phyloP scores from a whole-genome alignment of 2,888 invertebrate species.

The Drosophila borealis region DNA sequence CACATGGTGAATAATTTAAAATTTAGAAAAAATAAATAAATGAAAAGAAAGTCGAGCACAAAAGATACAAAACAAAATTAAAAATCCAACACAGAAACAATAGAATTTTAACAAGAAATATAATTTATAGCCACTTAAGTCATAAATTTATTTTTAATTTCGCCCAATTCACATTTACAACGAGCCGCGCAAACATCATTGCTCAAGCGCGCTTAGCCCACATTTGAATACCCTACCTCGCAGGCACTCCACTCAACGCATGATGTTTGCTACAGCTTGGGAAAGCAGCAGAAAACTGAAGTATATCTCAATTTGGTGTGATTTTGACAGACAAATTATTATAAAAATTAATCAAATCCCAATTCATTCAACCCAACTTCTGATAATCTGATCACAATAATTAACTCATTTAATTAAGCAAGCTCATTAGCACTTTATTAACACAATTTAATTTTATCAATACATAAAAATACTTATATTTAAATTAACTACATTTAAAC shows the following conservation, averaged over 20 bases:
- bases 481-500: no score
- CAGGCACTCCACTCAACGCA: neutral
- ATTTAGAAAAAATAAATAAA: slow-evolving; percentile 47
- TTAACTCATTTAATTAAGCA: no score
- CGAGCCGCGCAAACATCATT: slow-evolving; percentile 50
- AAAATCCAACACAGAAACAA: slow-evolving; percentile 69
- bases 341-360: no score
- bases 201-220: slow-evolving; percentile 38
- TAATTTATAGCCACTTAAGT: slow-evolving; percentile 83
- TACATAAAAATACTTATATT: no score
- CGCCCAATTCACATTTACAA: slow-evolving; percentile 78
- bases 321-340: no score
- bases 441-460: no score
- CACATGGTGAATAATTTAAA: slow-evolving; percentile 56
- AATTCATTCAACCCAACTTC: no score
- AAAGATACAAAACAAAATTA: slow-evolving; percentile 45
- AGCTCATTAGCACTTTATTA: no score
- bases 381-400: no score
- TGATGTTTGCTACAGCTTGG: neutral
- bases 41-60: slow-evolving; percentile 63
- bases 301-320: no score
- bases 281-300: no score
- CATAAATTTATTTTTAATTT: slow-evolving; percentile 83
- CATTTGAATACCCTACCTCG: slow-evolving; percentile 21
- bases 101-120: slow-evolving; percentile 80